Conservation (phyloP, 2,113 vertebrate genomes). For the Melanotaenia duboulayi region DNA sequence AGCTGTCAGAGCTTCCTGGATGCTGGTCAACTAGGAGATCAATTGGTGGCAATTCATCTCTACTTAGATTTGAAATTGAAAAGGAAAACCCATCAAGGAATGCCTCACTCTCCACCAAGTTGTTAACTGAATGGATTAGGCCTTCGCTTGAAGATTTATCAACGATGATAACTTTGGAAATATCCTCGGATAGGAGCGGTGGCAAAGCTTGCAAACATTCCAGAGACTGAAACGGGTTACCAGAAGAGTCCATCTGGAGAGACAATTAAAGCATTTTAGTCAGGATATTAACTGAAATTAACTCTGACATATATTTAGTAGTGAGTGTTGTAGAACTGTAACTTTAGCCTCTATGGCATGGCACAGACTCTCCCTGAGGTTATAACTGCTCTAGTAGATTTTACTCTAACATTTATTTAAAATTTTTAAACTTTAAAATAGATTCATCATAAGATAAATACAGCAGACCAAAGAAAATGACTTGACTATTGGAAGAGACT, state of each 20-base stretch:
- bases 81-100: slow-evolving; percentile 36
- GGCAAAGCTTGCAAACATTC: slow-evolving; percentile 83
- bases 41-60: background rate
- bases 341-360: background rate
- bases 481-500: too few species aligned
- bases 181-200: slow-evolving; percentile 85
- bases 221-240: slow-evolving; percentile 86
- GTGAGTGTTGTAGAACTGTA: background rate
- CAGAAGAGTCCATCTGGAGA: slow-evolving; percentile 87
- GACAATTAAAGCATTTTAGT: background rate
- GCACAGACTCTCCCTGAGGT: too few species aligned
- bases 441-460: too few species aligned
- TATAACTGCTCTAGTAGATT: too few species aligned
- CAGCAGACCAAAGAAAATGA: too few species aligned
- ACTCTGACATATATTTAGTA: background rate
- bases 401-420: too few species aligned
- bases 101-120: slow-evolving; percentile 36
- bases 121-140: slow-evolving; percentile 28
- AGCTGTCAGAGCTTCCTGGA: slow-evolving; percentile 42
- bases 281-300: background rate
- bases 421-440: too few species aligned
- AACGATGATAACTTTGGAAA: slow-evolving; percentile 87
- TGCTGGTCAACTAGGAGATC: slow-evolving; percentile 4
- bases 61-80: slow-evolving; percentile 28
- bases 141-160: slow-evolving; percentile 70